These are phyloP conservation scores for Manacus vitellinus DNA, from an alignment of 2,113 vertebrate species.

Conservation along the genomic window DNA sequence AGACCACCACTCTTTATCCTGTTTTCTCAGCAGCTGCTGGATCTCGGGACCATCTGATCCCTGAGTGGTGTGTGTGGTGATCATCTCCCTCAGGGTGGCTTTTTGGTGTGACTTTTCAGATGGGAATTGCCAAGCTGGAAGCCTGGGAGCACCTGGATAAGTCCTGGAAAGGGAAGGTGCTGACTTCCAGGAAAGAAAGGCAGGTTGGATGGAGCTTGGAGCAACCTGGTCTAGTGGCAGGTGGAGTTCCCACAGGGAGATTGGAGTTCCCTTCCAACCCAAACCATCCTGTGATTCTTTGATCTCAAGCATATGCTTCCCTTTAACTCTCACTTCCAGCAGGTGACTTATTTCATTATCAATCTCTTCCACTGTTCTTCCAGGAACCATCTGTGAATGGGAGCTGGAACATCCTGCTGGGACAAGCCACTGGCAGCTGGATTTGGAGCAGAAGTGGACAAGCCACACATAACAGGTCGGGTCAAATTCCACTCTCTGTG, in stretches of 20 bases:
- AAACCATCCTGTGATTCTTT: not conserved
- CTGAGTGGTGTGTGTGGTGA: rapidly evolving
- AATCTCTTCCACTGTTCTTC: not conserved
- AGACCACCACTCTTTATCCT: too few relatives aligned
- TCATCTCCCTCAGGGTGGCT: not conserved
- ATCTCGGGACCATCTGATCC: not conserved
- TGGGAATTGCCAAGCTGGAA: not conserved
- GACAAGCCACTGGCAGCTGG: not conserved
- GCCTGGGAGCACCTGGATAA: not conserved
- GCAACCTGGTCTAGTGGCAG: rapidly evolving
- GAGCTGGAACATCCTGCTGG: not conserved
- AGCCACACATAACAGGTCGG: not conserved
- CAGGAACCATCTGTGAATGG: not conserved
- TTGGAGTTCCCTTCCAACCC: not conserved
- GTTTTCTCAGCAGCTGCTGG: not conserved
- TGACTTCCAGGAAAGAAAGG: not conserved
- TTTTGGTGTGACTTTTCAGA: not conserved
- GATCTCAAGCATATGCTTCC: not conserved
- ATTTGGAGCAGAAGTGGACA: not conserved
- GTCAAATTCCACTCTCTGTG: not conserved
- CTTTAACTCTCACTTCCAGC: not conserved
- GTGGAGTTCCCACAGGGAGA: too few relatives aligned
- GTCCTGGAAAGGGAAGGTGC: not conserved
- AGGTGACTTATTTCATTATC: not conserved
- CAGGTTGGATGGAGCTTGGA: rapidly evolving